Evolutionary conservation across 2,113 vertebrate genomes (phyloP), one percentile per base, ranked within the genome.

Genomic region (Paramisgurnus dabryanus): DNA sequence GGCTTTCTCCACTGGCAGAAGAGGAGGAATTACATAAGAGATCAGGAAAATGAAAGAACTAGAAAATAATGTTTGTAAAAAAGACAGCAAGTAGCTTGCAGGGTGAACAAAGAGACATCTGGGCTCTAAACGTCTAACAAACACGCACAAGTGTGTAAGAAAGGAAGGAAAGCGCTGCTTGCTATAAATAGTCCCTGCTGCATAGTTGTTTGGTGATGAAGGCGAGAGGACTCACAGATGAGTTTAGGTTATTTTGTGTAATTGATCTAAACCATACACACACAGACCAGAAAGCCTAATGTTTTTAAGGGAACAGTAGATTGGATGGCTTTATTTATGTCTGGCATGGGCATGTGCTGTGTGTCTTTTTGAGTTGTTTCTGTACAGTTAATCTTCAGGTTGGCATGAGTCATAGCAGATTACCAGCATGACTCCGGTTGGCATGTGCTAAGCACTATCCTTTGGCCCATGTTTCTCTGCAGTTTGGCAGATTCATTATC

Each of bases 121-220:
- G 49, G 22, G 41, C 40, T 78, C 27, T 50, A 50, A 18, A 53
- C 41, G 34, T 7, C 27, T 55, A 41, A 49, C 22, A 40, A 27
- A 57, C 47, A 69, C 27, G 55, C 60, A 60, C 22, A 61, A 80
- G 67, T 76, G 60, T 39, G 45, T 49, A 60, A 53, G 53, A 45
- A 67, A 76, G 67, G 8, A 43, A 71, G 61, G 67, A 18, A 13
- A 67, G 53, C 58, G 58, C 34, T 43, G 61, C 22, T 6, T 45
- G 69, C 88, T 91, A 90, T 85, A 88, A 90, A 91, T 92, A 91
- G 88, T 60, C 75, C 57, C 81, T 64, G 79, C 86, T 83, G 76
- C 87, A 91, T 92, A 88, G 78, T 90, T 88, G 80, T 87, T 87
- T 88, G 87, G 90, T 91, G 89, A 83, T 89, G 86, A 83, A 84